Evolutionary conservation across 2,797 vertebrate genomes (phyloP).

Genomic region (Cossypha polioptera): DNA sequence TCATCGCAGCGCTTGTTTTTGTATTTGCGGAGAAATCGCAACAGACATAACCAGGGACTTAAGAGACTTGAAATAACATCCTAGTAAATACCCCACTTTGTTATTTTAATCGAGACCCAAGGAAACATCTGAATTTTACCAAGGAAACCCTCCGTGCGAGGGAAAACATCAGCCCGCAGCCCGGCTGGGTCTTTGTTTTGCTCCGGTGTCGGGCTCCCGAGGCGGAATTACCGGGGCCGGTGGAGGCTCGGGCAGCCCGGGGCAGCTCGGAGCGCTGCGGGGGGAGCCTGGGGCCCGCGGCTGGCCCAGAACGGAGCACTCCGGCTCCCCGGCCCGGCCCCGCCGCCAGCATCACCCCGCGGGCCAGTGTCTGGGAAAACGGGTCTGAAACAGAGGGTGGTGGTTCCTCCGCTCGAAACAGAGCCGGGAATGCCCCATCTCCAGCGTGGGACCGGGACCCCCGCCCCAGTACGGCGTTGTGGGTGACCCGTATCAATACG

Average conservation of each 20-base stretch:
- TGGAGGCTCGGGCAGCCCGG: neutral
- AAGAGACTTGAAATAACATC: conserved; percentile 68
- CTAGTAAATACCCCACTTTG: conserved; percentile 63
- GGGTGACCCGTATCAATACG: too few relatives aligned
- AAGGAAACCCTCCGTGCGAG: conserved; percentile 54
- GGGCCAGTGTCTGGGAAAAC: too few relatives aligned
- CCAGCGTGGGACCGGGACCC: neutral
- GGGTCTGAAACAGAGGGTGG: neutral
- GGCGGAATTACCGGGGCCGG: neutral
- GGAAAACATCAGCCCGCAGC: conserved; percentile 45
- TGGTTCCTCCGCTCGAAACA: neutral
- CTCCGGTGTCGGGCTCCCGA: neutral
- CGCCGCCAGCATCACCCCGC: neutral
- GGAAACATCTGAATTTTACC: conserved; percentile 74
- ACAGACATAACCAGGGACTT: conserved; percentile 50
- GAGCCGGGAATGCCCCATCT: neutral
- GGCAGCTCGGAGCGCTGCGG: neutral
- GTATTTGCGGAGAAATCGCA: conserved; percentile 62
- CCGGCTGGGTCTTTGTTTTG: neutral
- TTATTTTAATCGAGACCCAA: conserved; percentile 65
- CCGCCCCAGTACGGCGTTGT: too few relatives aligned
- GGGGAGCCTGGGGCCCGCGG: neutral
- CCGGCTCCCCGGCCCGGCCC: neutral
- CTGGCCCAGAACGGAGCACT: neutral
- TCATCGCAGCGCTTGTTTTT: conserved; percentile 53